Percentiles rank a stretch among this genome's conserved stretches.
Conservation (phyloP, 1,140 invertebrate genomes). For the Periplaneta americana region DNA sequence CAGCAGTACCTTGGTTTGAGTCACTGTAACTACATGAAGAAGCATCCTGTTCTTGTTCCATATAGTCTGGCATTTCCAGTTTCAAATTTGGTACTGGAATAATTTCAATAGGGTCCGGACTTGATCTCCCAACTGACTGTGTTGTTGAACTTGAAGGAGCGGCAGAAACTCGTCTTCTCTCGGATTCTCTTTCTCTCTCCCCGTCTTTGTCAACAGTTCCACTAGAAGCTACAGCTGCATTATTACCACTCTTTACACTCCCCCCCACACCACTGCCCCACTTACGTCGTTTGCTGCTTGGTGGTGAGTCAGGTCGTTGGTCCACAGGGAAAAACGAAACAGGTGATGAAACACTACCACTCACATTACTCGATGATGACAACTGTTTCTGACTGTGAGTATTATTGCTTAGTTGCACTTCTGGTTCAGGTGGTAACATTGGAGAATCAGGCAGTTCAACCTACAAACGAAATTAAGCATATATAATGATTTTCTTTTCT, state of each 20-base stretch:
- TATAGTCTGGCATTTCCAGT: constrained; percentile 42
- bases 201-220: not conserved
- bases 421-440: constrained; percentile 1
- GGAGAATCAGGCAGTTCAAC: constrained; percentile 3
- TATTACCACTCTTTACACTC: not conserved
- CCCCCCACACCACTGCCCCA: not conserved
- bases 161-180: not conserved
- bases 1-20: not conserved
- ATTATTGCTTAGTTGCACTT: constrained; percentile 1
- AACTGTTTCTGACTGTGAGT: not conserved
- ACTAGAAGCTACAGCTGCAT: not conserved
- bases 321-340: constrained; percentile 11
- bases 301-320: constrained; percentile 11
- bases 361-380: not conserved
- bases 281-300: constrained; percentile 9
- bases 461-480: not conserved
- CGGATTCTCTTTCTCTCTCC: constrained; percentile 6
- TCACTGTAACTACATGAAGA: constrained; percentile 7
- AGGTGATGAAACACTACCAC: constrained; percentile 20
- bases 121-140: not conserved
- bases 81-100: constrained; percentile 45
- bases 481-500: too few species aligned
- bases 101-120: constrained; percentile 38
- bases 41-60: constrained; percentile 31
- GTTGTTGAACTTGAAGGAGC: not conserved